Conservation (phyloP, 2,888 invertebrate genomes). For the Epinotia bilunana region DNA sequence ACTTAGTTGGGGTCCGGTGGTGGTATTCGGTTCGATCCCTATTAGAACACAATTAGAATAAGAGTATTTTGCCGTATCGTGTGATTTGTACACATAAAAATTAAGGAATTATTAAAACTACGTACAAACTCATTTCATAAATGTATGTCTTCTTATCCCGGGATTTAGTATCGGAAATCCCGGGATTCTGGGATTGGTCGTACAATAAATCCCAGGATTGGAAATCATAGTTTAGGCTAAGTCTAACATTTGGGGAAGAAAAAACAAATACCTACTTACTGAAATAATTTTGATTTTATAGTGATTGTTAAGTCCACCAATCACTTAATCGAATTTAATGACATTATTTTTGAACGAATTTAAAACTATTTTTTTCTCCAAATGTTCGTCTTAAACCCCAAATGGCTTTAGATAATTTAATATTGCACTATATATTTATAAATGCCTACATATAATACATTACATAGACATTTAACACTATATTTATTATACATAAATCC, state of each 20-base stretch:
- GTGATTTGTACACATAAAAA: conserved; percentile 27
- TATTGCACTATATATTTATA: conserved; percentile 7
- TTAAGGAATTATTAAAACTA: conserved; percentile 6
- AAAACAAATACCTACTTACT: too few species aligned
- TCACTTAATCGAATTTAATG: too few species aligned
- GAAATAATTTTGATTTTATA: too few species aligned
- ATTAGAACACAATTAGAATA: too few species aligned
- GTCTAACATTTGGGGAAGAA: neutral
- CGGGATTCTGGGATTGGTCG: neutral
- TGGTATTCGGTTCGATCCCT: too few species aligned
- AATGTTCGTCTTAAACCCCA: neutral
- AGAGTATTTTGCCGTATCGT: neutral
- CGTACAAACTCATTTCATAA: neutral
- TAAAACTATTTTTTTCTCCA: neutral
- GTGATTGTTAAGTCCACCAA: too few species aligned
- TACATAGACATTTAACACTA: conserved; percentile 44
- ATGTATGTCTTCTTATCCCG: neutral
- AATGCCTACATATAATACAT: neutral
- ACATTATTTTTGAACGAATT: too few species aligned
- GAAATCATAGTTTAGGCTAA: neutral
- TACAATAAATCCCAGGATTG: neutral
- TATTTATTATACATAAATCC: conserved; percentile 14
- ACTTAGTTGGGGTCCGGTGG: too few species aligned
- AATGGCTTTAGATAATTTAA: neutral
- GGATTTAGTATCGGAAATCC: neutral